Conservation (phyloP, 2,113 vertebrate genomes). For the Phocoena phocoena region DNA sequence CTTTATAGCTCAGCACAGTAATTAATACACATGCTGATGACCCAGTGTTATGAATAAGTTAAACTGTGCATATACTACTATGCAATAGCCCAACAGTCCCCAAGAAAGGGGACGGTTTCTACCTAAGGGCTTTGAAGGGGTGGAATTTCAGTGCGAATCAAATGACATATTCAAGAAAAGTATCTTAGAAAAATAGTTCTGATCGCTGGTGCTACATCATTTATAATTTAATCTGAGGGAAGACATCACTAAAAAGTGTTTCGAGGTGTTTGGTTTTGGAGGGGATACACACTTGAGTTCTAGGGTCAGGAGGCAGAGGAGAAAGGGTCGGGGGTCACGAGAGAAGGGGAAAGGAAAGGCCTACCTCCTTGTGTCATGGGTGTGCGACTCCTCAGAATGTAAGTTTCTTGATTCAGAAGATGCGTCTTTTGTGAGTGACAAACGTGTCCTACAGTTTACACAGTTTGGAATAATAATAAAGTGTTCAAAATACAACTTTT, state of each 20-base stretch:
- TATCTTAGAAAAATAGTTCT: neutral
- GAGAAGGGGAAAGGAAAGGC: neutral
- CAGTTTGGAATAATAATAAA: conserved; percentile 7
- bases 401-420: conserved; percentile 17
- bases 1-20: neutral
- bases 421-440: neutral
- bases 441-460: neutral
- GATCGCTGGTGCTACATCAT: neutral
- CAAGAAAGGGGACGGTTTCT: neutral
- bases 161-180: neutral
- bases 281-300: neutral
- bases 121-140: neutral
- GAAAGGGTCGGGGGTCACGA: neutral
- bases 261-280: neutral
- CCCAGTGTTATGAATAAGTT: neutral
- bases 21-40: neutral
- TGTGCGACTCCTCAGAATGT: neutral
- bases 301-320: neutral
- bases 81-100: neutral
- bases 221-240: neutral
- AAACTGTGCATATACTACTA: neutral
- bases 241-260: neutral
- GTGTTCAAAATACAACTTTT: neutral
- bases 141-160: neutral
- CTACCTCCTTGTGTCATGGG: no score